Conservation (phyloP, 2,888 invertebrate genomes). For the Heteromyza rotundicornis region DNA sequence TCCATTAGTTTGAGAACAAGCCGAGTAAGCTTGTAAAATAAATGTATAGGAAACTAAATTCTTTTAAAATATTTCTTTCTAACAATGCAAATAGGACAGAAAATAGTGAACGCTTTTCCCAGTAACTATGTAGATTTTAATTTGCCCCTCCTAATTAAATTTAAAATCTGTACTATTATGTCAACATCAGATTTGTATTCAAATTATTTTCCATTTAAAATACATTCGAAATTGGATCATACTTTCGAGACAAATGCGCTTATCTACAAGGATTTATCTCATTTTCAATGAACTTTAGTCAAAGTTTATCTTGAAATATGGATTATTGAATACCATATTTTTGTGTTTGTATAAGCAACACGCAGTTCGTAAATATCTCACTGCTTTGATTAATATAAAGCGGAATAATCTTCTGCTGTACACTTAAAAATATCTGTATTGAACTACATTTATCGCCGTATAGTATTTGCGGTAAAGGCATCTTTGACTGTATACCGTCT, state of each 20-base stretch:
- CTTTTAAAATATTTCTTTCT: too few species aligned
- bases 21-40: too few species aligned
- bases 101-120: too few species aligned
- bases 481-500: background rate
- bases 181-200: too few species aligned
- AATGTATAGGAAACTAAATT: too few species aligned
- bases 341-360: conserved; percentile 10
- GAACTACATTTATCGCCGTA: conserved; percentile 34
- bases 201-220: too few species aligned
- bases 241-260: conserved; percentile 12
- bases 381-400: conserved; percentile 17
- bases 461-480: background rate
- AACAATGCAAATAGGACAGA: too few species aligned
- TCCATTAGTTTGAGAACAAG: too few species aligned
- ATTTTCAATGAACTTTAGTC: conserved; percentile 59
- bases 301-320: conserved; percentile 56
- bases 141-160: too few species aligned
- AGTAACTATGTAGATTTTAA: too few species aligned
- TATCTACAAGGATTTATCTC: conserved; percentile 52
- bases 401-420: conserved; percentile 18
- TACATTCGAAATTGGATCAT: background rate
- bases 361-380: background rate
- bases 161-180: too few species aligned
- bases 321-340: conserved; percentile 26
- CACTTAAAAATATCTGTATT: conserved; percentile 25